Conservation (phyloP, 2,888 invertebrate species). For the Leptinotarsa peninsularis region DNA sequence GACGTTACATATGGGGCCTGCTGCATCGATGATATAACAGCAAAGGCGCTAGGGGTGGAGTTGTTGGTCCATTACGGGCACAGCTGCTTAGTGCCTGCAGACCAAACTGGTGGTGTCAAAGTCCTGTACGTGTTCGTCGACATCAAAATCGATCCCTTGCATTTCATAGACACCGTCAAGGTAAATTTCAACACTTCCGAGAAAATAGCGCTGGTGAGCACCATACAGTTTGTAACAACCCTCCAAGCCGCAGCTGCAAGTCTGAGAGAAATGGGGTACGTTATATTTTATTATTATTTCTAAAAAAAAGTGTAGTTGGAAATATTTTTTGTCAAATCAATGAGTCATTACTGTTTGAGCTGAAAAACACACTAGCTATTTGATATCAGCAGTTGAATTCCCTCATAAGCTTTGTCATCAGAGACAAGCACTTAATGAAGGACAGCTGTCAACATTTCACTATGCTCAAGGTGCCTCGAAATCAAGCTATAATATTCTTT, state of each 20-base stretch:
- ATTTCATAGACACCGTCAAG: slow-evolving; percentile 91
- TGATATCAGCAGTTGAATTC: too few species aligned
- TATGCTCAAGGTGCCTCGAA: too few species aligned
- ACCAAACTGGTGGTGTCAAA: slow-evolving; percentile 86
- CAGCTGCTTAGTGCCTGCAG: slow-evolving; percentile 93
- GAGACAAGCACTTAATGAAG: too few species aligned
- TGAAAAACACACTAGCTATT: too few species aligned
- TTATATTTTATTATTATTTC: too few species aligned
- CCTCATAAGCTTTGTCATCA: too few species aligned
- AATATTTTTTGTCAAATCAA: too few species aligned
- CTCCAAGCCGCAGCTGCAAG: slow-evolving; percentile 84
- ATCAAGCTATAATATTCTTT: too few species aligned
- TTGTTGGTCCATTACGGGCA: slow-evolving; percentile 97
- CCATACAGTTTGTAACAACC: slow-evolving; percentile 97
- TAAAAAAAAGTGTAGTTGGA: too few species aligned
- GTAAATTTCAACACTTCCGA: slow-evolving; percentile 75
- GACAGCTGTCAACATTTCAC: too few species aligned
- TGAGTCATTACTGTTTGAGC: too few species aligned
- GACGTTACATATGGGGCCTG: slow-evolving; percentile 99
- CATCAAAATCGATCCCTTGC: slow-evolving; percentile 93
- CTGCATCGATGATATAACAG: slow-evolving; percentile 97
- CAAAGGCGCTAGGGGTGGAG: slow-evolving; percentile 89
- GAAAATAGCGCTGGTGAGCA: slow-evolving; percentile 90
- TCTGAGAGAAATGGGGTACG: slow-evolving; percentile 72
- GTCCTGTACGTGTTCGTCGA: slow-evolving; percentile 98